These are phyloP conservation scores for Cryptosula pallasiana DNA, from an alignment of 2,888 invertebrate genomes.

Conservation along the genomic window DNA sequence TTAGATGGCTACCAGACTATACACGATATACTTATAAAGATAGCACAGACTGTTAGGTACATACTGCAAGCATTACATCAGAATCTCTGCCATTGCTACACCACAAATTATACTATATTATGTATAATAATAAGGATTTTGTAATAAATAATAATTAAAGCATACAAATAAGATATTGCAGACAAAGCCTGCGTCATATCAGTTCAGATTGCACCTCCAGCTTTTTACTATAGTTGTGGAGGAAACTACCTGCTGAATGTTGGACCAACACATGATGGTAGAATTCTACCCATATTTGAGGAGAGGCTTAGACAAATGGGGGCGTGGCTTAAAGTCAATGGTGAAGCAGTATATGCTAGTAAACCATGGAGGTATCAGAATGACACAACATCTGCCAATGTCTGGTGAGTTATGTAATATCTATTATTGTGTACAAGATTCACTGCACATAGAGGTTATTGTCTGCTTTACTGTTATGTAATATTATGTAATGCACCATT, in stretches of 20 bases:
- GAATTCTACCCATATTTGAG: conserved; percentile 77
- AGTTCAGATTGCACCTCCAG: too few relatives aligned
- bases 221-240: conserved; percentile 46
- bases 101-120: too few relatives aligned
- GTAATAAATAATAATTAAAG: too few relatives aligned
- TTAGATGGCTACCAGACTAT: conserved; percentile 42
- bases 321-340: conserved; percentile 74
- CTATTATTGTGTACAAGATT: too few relatives aligned
- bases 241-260: conserved; percentile 79
- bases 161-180: too few relatives aligned
- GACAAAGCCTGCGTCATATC: too few relatives aligned
- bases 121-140: too few relatives aligned
- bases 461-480: too few relatives aligned
- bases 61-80: too few relatives aligned
- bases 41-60: conserved; percentile 51
- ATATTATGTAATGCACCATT: background rate
- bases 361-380: conserved; percentile 77
- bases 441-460: too few relatives aligned
- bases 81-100: too few relatives aligned
- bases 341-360: conserved; percentile 76
- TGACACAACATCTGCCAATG: conserved; percentile 61
- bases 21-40: conserved; percentile 58
- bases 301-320: conserved; percentile 75
- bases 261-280: conserved; percentile 83
- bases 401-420: conserved; percentile 65